Percentiles rank a stretch among this genome's conserved stretches.
Conservation (phyloP, 2,797 vertebrate genomes). For the Gallirallus australis region DNA sequence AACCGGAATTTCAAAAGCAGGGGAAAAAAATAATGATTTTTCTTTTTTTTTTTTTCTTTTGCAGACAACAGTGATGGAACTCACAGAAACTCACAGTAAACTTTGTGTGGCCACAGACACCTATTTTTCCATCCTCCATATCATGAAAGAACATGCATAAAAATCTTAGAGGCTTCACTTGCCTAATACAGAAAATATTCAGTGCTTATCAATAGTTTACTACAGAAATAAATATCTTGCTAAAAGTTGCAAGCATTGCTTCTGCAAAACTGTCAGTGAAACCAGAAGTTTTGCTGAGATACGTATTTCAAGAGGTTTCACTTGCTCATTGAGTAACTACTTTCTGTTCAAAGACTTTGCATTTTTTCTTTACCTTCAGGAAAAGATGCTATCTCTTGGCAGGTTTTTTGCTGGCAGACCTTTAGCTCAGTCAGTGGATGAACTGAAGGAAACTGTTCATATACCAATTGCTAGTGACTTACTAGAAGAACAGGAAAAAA, state of each 20-base stretch:
- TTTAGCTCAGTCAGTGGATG: background rate
- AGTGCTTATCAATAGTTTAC: background rate
- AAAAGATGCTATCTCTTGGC: background rate
- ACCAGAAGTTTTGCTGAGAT: background rate
- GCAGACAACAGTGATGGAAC: background rate
- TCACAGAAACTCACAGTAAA: background rate
- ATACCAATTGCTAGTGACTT: background rate
- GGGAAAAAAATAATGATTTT: background rate
- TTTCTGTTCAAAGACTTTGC: background rate
- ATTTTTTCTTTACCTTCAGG: slow-evolving; percentile 3
- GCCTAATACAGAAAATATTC: background rate
- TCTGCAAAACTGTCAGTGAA: background rate
- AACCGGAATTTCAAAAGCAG: background rate
- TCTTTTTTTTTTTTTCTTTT: background rate
- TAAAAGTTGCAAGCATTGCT: background rate
- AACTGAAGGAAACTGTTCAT: slow-evolving; percentile 6
- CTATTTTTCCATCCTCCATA: background rate
- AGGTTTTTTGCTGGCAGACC: background rate
- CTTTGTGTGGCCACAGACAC: background rate
- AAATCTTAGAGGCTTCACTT: background rate
- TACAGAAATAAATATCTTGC: background rate
- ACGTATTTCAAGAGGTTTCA: background rate
- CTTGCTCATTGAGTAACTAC: background rate
- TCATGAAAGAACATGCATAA: background rate
- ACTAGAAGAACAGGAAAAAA: background rate